Conservation (phyloP, 2,888 invertebrate species). For the Gymnocheta viridis region DNA sequence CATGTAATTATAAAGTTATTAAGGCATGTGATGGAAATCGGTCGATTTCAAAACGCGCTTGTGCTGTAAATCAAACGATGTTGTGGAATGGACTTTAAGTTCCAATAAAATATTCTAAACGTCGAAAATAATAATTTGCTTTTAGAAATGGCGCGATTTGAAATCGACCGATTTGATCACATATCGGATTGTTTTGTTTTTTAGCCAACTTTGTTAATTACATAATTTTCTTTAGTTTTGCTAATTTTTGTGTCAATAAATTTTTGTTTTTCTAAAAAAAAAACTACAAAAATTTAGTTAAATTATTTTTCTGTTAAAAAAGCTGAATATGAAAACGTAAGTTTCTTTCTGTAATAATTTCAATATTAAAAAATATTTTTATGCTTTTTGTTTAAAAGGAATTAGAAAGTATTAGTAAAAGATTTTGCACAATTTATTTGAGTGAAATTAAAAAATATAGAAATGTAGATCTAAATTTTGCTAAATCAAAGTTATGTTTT, state of each 20-base stretch:
- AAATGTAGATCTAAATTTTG: background rate
- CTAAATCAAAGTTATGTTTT: background rate
- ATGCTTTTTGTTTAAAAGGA: slow-evolving; percentile 58
- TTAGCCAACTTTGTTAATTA: slow-evolving; percentile 42
- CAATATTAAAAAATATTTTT: slow-evolving; percentile 35
- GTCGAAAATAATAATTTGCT: no score
- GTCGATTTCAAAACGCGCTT: no score
- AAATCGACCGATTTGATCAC: no score
- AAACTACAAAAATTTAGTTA: slow-evolving; percentile 52
- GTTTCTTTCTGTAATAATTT: slow-evolving; percentile 25
- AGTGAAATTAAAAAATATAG: background rate
- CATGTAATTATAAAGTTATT: slow-evolving; percentile 11
- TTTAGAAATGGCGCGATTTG: no score
- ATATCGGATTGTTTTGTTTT: slow-evolving; percentile 1
- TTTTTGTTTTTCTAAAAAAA: slow-evolving; percentile 61
- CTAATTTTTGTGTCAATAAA: slow-evolving; percentile 55
- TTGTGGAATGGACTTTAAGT: no score
- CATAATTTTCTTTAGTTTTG: slow-evolving; percentile 34
- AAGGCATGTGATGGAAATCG: no score
- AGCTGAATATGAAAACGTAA: slow-evolving; percentile 56
- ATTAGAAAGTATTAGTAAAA: slow-evolving; percentile 11
- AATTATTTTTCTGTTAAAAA: slow-evolving; percentile 45
- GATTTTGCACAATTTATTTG: background rate
- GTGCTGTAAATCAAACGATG: no score
- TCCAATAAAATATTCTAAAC: no score